Conservation (phyloP, 2,888 invertebrate genomes). For the Oscheius sp. region DNA sequence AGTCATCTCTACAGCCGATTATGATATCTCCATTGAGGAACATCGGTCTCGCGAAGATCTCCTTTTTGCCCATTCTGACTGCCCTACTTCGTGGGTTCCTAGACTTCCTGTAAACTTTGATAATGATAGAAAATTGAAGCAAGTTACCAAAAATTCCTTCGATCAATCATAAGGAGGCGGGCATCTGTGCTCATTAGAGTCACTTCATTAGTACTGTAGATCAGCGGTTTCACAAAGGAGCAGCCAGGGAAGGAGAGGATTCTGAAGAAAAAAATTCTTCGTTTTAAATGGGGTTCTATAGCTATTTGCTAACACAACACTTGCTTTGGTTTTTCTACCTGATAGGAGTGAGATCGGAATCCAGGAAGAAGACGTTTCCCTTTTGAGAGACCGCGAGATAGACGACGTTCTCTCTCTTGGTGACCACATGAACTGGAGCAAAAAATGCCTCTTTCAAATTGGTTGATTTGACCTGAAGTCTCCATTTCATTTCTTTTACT, state of each 20-base stretch:
- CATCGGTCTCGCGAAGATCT: background rate
- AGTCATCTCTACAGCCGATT: slow-evolving; percentile 11
- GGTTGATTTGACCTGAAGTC: background rate
- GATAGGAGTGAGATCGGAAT: too few relatives aligned
- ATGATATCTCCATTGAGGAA: background rate
- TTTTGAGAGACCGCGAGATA: background rate
- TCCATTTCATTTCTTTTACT: background rate
- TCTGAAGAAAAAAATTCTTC: too few relatives aligned
- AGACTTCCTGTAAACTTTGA: background rate
- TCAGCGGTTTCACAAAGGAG: slow-evolving; percentile 4
- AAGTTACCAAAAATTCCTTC: background rate
- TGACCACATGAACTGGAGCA: background rate
- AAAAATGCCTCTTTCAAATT: slow-evolving; percentile 9
- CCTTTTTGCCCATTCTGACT: background rate
- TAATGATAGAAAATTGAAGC: background rate
- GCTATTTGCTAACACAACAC: too few relatives aligned
- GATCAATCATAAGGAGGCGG: background rate
- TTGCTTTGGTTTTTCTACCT: too few relatives aligned
- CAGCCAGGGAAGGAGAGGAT: background rate
- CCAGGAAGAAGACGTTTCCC: background rate
- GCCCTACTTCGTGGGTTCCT: background rate
- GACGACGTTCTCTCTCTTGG: too few relatives aligned
- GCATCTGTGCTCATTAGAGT: slow-evolving; percentile 15
- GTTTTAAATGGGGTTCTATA: background rate
- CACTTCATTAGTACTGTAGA: background rate